Evolutionary conservation across 2,888 invertebrate genomes (phyloP).

Genomic region (Tortricodes alternella): DNA sequence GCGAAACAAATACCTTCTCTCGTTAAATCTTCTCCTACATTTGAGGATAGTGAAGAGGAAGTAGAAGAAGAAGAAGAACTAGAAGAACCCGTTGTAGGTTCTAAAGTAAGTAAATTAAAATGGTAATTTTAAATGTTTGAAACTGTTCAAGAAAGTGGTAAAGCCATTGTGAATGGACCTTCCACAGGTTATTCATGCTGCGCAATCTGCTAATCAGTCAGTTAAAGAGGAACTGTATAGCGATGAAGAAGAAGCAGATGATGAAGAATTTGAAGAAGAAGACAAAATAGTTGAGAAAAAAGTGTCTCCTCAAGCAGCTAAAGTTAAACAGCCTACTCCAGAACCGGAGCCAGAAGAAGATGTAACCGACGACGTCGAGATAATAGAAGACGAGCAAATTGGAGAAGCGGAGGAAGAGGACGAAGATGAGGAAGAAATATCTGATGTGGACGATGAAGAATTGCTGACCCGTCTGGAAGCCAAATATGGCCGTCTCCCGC

Average conservation of each 20-base stretch:
- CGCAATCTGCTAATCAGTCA: conserved; percentile 37
- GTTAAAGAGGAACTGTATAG: conserved; percentile 64
- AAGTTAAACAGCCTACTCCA: conserved; percentile 35
- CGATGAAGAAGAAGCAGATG: conserved; percentile 62
- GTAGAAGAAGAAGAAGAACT: conserved; percentile 45
- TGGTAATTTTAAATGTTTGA: neutral
- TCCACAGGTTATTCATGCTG: conserved; percentile 45
- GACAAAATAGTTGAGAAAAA: conserved; percentile 56
- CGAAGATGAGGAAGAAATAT: conserved; percentile 79
- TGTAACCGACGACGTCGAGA: conserved; percentile 70
- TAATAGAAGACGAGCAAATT: conserved; percentile 74
- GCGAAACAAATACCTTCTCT: conserved; percentile 41
- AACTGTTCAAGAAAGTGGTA: neutral
- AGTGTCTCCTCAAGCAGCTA: conserved; percentile 34
- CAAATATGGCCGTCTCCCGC: conserved; percentile 87
- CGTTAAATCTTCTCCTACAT: conserved; percentile 44
- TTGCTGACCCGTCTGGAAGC: conserved; percentile 87
- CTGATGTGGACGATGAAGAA: conserved; percentile 87
- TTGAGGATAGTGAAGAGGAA: conserved; percentile 52
- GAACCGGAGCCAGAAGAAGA: conserved; percentile 55
- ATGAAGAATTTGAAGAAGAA: conserved; percentile 60
- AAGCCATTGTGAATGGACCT: conserved; percentile 1
- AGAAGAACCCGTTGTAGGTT: conserved; percentile 27
- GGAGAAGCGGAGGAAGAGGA: conserved; percentile 74
- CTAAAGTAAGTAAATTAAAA: conserved; percentile 15